Percentiles rank a stretch among this genome's conserved stretches.
phyloP scores from a whole-genome alignment of 2,888 invertebrate species.

The Iphiclides podalirius region DNA sequence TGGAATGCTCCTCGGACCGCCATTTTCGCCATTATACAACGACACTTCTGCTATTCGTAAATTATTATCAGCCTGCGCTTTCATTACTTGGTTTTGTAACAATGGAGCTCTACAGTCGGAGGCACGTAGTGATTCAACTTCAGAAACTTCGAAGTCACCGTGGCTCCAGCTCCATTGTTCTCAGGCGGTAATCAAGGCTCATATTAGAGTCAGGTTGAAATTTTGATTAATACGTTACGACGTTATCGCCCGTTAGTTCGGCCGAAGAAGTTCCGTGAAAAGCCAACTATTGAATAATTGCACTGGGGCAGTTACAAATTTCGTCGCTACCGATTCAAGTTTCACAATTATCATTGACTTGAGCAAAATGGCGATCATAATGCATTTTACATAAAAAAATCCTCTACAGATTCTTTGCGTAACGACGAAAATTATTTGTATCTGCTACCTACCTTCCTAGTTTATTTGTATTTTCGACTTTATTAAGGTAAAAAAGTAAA shows the following conservation, averaged over 20 bases:
- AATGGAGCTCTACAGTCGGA: slow-evolving; percentile 73
- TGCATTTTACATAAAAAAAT: background rate
- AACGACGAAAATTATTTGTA: too few species aligned
- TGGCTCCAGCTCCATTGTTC: slow-evolving; percentile 68
- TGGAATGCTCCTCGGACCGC: slow-evolving; percentile 72
- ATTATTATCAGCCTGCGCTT: slow-evolving; percentile 78
- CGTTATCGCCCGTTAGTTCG: slow-evolving; percentile 60
- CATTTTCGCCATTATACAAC: slow-evolving; percentile 69
- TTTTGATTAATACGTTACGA: slow-evolving; percentile 77
- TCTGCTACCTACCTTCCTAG: too few species aligned
- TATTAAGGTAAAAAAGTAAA: too few species aligned
- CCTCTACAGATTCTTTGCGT: too few species aligned
- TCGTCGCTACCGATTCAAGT: slow-evolving; percentile 5
- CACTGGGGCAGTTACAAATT: slow-evolving; percentile 32
- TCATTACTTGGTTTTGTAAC: slow-evolving; percentile 74
- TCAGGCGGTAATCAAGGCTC: slow-evolving; percentile 64
- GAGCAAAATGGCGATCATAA: background rate
- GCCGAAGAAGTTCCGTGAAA: slow-evolving; percentile 57
- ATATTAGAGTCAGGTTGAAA: slow-evolving; percentile 75
- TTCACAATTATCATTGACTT: slow-evolving; percentile 18
- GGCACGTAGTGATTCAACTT: slow-evolving; percentile 68
- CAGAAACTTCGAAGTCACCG: slow-evolving; percentile 60
- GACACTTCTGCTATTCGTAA: slow-evolving; percentile 79
- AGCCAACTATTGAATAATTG: slow-evolving; percentile 54
- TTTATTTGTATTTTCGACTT: too few species aligned